Evolutionary conservation across 2,888 invertebrate species (phyloP).

Genomic region (Acleris laterana): DNA sequence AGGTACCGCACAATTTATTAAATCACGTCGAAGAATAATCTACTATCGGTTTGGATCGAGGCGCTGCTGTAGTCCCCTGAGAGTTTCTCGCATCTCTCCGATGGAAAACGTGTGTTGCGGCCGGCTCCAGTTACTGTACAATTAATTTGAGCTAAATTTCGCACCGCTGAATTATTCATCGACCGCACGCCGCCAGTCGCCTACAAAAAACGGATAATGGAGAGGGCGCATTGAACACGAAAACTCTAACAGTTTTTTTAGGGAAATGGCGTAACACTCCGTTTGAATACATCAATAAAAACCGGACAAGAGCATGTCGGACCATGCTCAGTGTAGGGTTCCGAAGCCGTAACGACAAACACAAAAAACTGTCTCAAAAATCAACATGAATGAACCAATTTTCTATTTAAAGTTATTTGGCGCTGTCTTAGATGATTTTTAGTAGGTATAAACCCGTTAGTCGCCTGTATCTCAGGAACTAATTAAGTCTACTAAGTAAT

Average conservation of each 20-base stretch:
- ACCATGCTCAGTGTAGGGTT: too few species aligned
- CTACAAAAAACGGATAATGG: slow-evolving; percentile 36
- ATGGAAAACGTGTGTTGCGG: slow-evolving; percentile 75
- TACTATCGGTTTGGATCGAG: slow-evolving; percentile 27
- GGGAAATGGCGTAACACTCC: too few species aligned
- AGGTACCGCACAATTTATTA: slow-evolving; percentile 6
- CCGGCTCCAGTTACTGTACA: slow-evolving; percentile 59
- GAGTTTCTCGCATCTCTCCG: slow-evolving; percentile 60
- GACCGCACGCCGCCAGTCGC: slow-evolving; percentile 29
- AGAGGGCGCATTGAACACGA: slow-evolving; percentile 18
- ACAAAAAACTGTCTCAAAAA: too few species aligned
- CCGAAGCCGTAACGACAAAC: too few species aligned
- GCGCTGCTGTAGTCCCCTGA: slow-evolving; percentile 39
- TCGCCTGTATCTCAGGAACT: too few species aligned
- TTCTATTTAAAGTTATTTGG: too few species aligned
- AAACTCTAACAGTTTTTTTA: slow-evolving; percentile 7
- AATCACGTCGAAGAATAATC: slow-evolving; percentile 16
- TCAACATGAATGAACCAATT: too few species aligned
- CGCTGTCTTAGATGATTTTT: too few species aligned
- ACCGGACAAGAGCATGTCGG: too few species aligned
- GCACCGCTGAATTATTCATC: slow-evolving; percentile 51
- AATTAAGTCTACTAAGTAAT: too few species aligned
- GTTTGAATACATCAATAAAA: too few species aligned
- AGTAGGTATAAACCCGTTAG: too few species aligned
- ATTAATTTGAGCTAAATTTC: slow-evolving; percentile 69